These are phyloP conservation scores for Ciconia nigra DNA, from an alignment of 2,797 vertebrate species.

Conservation along the genomic window DNA sequence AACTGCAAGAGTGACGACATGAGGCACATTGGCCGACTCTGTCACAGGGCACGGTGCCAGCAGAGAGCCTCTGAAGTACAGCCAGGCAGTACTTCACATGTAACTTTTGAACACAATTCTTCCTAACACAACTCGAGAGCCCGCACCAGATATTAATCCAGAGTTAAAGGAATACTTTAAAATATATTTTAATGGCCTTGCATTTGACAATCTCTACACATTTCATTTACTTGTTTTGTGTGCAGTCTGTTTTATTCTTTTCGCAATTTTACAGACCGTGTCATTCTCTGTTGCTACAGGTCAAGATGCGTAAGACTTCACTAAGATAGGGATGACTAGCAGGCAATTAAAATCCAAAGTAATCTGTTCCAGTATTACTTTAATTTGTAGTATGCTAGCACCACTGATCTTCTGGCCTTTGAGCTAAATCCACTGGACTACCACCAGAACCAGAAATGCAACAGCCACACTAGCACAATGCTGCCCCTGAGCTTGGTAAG, in stretches of 20 bases:
- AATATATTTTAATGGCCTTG: not conserved
- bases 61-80: not conserved
- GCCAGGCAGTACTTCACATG: rapidly evolving
- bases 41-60: not conserved
- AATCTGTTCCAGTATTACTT: not conserved
- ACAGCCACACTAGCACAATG: not conserved
- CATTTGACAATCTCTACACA: not conserved
- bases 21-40: not conserved
- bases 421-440: not conserved
- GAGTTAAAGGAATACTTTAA: not conserved
- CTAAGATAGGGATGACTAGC: not conserved
- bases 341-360: not conserved
- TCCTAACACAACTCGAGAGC: not conserved
- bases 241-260: not conserved
- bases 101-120: not conserved
- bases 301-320: not conserved
- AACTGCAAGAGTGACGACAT: not conserved
- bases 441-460: not conserved
- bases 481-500: not conserved
- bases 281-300: not conserved
- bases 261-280: not conserved
- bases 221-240: not conserved
- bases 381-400: not conserved
- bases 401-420: not conserved
- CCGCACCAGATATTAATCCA: not conserved